phyloP scores from a whole-genome alignment of 2,797 vertebrate genomes.

The Toxotes lorentzi region DNA sequence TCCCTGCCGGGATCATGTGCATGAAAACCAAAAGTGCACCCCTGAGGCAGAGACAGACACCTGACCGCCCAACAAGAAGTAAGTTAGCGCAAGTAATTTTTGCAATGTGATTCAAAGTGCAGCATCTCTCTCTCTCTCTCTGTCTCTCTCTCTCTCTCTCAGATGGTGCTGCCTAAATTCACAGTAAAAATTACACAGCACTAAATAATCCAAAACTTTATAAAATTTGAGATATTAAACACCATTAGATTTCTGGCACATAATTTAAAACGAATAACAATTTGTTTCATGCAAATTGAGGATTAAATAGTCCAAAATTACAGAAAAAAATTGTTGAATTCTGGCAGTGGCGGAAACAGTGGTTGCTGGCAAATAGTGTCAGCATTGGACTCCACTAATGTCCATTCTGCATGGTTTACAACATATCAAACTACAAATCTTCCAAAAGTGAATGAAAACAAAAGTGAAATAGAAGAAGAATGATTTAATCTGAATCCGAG shows the following conservation, averaged over 20 bases:
- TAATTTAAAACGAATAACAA: conserved; percentile 50
- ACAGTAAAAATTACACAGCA: neutral
- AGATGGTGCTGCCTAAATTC: neutral
- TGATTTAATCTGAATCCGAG: conserved; percentile 27
- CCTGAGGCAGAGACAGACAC: conserved; percentile 46
- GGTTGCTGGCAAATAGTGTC: conserved; percentile 53
- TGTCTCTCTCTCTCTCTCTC: neutral
- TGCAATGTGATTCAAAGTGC: conserved; percentile 31
- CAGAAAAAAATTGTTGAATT: conserved; percentile 62
- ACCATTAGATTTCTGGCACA: conserved; percentile 45
- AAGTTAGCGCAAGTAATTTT: conserved; percentile 30
- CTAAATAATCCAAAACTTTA: conserved; percentile 31
- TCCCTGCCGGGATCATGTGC: conserved; percentile 36
- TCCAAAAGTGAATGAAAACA: conserved; percentile 31
- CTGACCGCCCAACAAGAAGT: conserved; percentile 36
- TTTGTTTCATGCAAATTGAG: conserved; percentile 77
- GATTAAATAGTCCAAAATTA: conserved; percentile 65
- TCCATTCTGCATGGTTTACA: conserved; percentile 50
- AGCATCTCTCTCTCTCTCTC: neutral
- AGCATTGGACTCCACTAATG: conserved; percentile 50
- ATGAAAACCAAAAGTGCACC: conserved; percentile 20
- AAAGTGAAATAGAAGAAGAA: conserved; percentile 32
- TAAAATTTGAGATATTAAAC: conserved; percentile 29
- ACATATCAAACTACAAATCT: conserved; percentile 47
- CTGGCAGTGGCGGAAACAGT: conserved; percentile 58